Conservation (phyloP, 2,888 invertebrate species). For the Autographa pulchrina region DNA sequence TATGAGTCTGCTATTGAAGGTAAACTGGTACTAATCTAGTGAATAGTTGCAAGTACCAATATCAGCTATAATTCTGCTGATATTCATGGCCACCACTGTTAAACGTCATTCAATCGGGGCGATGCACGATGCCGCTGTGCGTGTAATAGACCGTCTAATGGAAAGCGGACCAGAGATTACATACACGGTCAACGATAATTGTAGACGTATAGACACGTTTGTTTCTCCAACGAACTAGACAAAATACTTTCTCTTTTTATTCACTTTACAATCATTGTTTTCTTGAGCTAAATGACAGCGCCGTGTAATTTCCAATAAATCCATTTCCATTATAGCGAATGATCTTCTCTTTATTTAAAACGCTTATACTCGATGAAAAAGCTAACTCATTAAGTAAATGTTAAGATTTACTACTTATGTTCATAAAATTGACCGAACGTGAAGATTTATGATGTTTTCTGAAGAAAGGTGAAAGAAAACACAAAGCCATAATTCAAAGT, state of each 20-base stretch:
- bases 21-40: slow-evolving; percentile 49
- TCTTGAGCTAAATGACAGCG: not conserved
- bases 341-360: not conserved
- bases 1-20: slow-evolving; percentile 52
- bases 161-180: slow-evolving; percentile 57
- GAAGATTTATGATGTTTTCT: too few relatives aligned
- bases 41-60: slow-evolving; percentile 47
- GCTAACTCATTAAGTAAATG: not conserved
- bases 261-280: slow-evolving; percentile 25
- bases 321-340: not conserved
- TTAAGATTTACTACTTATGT: too few relatives aligned
- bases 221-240: slow-evolving; percentile 45
- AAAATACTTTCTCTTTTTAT: slow-evolving; percentile 56
- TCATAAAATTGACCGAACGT: too few relatives aligned
- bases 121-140: slow-evolving; percentile 45
- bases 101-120: slow-evolving; percentile 45
- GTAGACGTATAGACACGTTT: slow-evolving; percentile 51
- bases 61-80: slow-evolving; percentile 43
- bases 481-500: too few relatives aligned
- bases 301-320: not conserved
- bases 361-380: not conserved
- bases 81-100: slow-evolving; percentile 44
- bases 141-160: slow-evolving; percentile 58
- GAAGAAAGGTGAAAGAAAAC: too few relatives aligned
- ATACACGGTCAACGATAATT: slow-evolving; percentile 57